Evolutionary conservation across 2,888 invertebrate species (phyloP).

Genomic region (Leptinotarsa juncta): DNA sequence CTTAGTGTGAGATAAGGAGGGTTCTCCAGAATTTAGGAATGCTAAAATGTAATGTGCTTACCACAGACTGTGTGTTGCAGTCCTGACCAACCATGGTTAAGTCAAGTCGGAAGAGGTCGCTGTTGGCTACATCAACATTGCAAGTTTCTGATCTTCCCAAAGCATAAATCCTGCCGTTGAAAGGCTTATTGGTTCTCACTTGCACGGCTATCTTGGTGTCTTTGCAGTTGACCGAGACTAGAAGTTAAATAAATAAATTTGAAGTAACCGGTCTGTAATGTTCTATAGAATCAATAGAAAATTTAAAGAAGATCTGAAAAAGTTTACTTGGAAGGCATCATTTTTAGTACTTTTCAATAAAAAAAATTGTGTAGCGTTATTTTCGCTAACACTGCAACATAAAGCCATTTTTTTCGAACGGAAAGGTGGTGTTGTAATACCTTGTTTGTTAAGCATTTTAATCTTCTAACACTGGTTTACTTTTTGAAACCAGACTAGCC

Average conservation of each 20-base stretch:
- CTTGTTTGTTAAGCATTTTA: too few species aligned
- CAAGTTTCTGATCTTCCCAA: conserved; percentile 94
- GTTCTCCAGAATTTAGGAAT: too few species aligned
- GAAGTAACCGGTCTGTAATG: conserved; percentile 9
- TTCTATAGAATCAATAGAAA: conserved; percentile 3
- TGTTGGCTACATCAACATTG: conserved; percentile 93
- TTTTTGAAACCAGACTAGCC: too few species aligned
- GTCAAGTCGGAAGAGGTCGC: conserved; percentile 91
- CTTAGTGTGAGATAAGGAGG: too few species aligned
- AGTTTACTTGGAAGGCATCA: too few species aligned
- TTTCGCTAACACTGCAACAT: too few species aligned
- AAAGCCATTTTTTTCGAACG: too few species aligned
- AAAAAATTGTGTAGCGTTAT: too few species aligned
- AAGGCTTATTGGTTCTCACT: conserved; percentile 92
- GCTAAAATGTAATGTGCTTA: conserved; percentile 66
- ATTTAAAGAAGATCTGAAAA: too few species aligned
- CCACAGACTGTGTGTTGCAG: conserved; percentile 95
- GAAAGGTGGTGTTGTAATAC: too few species aligned
- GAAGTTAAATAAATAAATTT: conserved; percentile 50
- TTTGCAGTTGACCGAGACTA: conserved; percentile 94
- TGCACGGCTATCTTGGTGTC: conserved; percentile 94
- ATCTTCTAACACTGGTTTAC: too few species aligned
- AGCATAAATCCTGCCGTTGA: conserved; percentile 94
- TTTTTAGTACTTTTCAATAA: too few species aligned
- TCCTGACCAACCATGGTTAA: conserved; percentile 94